A percentile compares a stretch with the other conserved stretches of the same genome.
phyloP scores from a whole-genome alignment of 2,113 vertebrate species.

The Rhabdomys dilectus region DNA sequence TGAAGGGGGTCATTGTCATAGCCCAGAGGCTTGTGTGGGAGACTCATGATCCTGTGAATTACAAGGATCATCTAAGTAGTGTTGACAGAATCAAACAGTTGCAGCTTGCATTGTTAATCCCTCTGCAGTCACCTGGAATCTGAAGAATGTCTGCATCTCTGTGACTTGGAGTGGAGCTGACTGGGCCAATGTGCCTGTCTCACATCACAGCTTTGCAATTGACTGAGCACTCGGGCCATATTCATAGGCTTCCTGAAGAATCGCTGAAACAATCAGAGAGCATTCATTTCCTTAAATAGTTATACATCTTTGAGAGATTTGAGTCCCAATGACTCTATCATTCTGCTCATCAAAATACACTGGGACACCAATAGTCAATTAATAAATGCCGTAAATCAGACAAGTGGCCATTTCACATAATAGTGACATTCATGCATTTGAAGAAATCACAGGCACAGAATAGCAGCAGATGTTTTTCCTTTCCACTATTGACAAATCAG shows the following conservation, averaged over 20 bases:
- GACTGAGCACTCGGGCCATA: background rate
- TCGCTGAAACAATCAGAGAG: slow-evolving; percentile 44
- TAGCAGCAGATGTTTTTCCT: slow-evolving; percentile 66
- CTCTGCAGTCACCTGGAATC: slow-evolving; percentile 26
- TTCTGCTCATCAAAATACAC: slow-evolving; percentile 39
- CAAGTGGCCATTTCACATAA: slow-evolving; percentile 56
- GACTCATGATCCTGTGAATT: background rate
- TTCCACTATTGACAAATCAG: slow-evolving; percentile 59
- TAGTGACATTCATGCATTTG: slow-evolving; percentile 54
- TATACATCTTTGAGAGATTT: slow-evolving; percentile 48
- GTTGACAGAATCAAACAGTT: background rate
- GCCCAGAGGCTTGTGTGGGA: background rate
- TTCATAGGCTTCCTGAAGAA: slow-evolving; percentile 30
- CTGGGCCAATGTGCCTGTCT: background rate
- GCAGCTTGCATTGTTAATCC: background rate
- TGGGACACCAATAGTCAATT: slow-evolving; percentile 62
- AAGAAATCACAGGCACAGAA: slow-evolving; percentile 58
- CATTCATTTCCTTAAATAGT: slow-evolving; percentile 62
- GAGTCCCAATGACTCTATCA: slow-evolving; percentile 15
- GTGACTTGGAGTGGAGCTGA: slow-evolving; percentile 35
- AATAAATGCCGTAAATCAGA: slow-evolving; percentile 71
- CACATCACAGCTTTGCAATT: slow-evolving; percentile 33
- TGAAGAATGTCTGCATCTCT: background rate
- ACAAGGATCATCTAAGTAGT: slow-evolving; percentile 34
- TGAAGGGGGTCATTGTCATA: background rate